phyloP scores from a whole-genome alignment of 2,888 invertebrate species.

The Epicampocera succincta region DNA sequence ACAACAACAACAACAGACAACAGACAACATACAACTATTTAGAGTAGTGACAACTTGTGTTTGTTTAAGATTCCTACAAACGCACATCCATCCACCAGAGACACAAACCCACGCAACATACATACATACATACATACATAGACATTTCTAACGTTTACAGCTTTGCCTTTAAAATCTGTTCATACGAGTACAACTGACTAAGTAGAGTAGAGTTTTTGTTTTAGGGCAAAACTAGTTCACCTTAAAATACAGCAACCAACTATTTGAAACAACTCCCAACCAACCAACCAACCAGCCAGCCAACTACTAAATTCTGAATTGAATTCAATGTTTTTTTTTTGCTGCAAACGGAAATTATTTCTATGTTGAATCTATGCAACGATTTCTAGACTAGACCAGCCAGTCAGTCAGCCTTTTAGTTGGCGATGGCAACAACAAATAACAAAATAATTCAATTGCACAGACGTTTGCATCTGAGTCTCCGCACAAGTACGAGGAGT shows the following conservation, averaged over 20 bases:
- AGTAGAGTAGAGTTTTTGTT: slow-evolving; percentile 33
- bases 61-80: slow-evolving; percentile 47
- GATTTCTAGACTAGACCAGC: background rate
- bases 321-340: slow-evolving; percentile 30
- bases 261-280: slow-evolving; percentile 34
- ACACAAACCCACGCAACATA: slow-evolving; percentile 45
- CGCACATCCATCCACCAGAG: background rate
- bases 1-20: slow-evolving; percentile 28
- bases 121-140: slow-evolving; percentile 2
- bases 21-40: slow-evolving; percentile 41
- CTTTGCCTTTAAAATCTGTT: no score
- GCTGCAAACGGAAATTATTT: slow-evolving; percentile 53
- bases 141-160: background rate
- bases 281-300: background rate
- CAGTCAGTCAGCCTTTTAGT: background rate
- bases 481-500: background rate
- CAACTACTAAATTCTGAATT: slow-evolving; percentile 29
- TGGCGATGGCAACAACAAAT: slow-evolving; percentile 8
- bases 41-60: slow-evolving; percentile 51
- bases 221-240: slow-evolving; percentile 68
- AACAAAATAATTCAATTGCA: slow-evolving; percentile 40
- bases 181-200: background rate
- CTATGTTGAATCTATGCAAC: slow-evolving; percentile 26
- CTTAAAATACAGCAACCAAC: slow-evolving; percentile 55
- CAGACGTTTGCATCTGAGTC: slow-evolving; percentile 5